phyloP scores from a whole-genome alignment of 92 coral and sea anemone species.

The Hydrozoanthus gracilis region DNA sequence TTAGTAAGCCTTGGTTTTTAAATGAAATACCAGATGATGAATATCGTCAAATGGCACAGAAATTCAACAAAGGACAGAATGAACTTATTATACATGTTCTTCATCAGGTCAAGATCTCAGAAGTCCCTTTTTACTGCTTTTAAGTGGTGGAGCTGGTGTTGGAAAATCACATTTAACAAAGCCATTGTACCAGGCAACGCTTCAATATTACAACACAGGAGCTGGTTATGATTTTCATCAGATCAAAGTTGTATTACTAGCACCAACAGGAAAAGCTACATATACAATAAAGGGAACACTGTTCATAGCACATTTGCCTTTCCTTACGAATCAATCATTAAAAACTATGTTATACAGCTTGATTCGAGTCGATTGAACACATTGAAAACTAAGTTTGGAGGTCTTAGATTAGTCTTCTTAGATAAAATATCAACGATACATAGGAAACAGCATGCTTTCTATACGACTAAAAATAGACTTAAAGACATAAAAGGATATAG shows the following conservation, averaged over 20 bases:
- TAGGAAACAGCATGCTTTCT: conserved; percentile 55
- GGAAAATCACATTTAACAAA: conserved; percentile 60
- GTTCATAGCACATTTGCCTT: conserved; percentile 24
- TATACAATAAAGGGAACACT: background rate
- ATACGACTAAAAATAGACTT: conserved; percentile 55
- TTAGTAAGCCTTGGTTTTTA: too few species aligned
- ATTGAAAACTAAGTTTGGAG: conserved; percentile 31
- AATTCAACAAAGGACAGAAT: conserved; percentile 30
- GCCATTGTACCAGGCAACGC: conserved; percentile 48
- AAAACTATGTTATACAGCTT: conserved; percentile 3
- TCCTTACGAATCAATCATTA: conserved; percentile 47
- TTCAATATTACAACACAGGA: conserved; percentile 6
- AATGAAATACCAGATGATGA: background rate
- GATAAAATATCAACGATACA: conserved; percentile 67
- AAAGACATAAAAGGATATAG: conserved; percentile 58
- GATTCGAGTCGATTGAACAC: conserved; percentile 43
- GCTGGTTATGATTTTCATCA: conserved; percentile 38
- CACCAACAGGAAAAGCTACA: background rate
- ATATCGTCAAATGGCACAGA: conserved; percentile 44
- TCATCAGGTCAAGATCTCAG: conserved; percentile 25
- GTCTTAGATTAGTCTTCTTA: conserved; percentile 32
- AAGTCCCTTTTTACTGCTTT: conserved; percentile 39
- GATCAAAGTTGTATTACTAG: background rate
- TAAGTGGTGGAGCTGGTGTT: conserved; percentile 54
- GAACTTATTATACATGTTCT: conserved; percentile 46